phyloP scores from a whole-genome alignment of 1,140 invertebrate genomes.

The Drosophila obscura region DNA sequence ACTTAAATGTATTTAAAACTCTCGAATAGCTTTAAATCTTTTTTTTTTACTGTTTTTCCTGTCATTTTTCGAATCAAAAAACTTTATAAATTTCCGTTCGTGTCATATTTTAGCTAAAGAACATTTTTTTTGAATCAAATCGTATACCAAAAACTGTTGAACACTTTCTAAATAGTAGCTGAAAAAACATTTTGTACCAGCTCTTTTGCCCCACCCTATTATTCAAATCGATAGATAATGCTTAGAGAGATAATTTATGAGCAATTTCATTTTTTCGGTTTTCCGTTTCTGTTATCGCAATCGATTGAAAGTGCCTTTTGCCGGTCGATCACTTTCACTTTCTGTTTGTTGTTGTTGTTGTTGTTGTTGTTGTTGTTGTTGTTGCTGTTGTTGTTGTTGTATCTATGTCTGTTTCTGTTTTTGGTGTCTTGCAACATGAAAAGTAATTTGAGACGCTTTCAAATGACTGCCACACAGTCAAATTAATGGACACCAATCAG shows the following conservation, averaged over 20 bases:
- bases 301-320: constrained; percentile 55
- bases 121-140: constrained; percentile 53
- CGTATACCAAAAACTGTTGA: neutral
- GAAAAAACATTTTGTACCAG: no score
- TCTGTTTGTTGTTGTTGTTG: constrained; percentile 1
- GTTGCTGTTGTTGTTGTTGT: no score
- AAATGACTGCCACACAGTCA: constrained; percentile 60
- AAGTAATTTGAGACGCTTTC: constrained; percentile 77
- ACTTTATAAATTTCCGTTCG: no score
- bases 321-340: constrained; percentile 60
- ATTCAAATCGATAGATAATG: constrained; percentile 27
- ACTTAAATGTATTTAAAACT: no score
- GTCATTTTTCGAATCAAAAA: no score
- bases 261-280: constrained; percentile 12
- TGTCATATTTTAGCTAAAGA: no score
- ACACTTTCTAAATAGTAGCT: no score
- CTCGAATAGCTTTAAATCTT: no score
- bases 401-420: no score
- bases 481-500: constrained; percentile 70
- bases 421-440: constrained; percentile 56
- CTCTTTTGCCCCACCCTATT: neutral
- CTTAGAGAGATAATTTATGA: constrained; percentile 15
- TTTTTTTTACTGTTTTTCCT: no score
- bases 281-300: constrained; percentile 29
- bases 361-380: no score